Evolutionary conservation across 2,797 vertebrate species (phyloP).

Genomic region (Luscinia megarhynchos): DNA sequence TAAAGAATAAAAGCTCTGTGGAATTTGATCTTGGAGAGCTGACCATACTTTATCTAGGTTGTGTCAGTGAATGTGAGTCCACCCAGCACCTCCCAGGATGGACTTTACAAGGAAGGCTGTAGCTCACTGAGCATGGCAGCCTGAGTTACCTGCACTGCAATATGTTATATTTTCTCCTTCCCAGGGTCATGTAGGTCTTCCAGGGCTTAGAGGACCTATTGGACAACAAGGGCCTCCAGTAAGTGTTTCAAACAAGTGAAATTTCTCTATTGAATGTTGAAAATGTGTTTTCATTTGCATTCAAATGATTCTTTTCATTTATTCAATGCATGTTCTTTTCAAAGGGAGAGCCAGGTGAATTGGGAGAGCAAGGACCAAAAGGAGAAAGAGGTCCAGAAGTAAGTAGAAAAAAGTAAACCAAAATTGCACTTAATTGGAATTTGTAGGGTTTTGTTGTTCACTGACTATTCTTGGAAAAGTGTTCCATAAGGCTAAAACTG

Average conservation of each 20-base stretch:
- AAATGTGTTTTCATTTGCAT: neutral
- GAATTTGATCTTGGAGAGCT: neutral
- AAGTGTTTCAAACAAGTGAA: slow-evolving; percentile 70
- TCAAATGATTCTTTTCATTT: neutral
- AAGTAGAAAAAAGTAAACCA: slow-evolving; percentile 69
- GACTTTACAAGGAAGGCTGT: neutral
- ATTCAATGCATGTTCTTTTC: slow-evolving; percentile 40
- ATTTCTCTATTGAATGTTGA: neutral
- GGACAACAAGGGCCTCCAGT: slow-evolving; percentile 92
- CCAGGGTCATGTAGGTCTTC: slow-evolving; percentile 85
- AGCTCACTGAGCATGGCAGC: neutral
- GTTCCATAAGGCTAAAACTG: neutral
- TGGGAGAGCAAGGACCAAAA: slow-evolving; percentile 83
- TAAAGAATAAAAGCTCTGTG: neutral
- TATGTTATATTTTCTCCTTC: slow-evolving; percentile 45
- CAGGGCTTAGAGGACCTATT: slow-evolving; percentile 85
- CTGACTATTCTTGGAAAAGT: neutral
- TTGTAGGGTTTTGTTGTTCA: neutral
- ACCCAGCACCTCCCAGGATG: neutral
- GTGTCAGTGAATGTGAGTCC: neutral
- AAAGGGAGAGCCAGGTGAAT: slow-evolving; percentile 86
- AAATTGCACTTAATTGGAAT: neutral
- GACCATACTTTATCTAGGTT: neutral
- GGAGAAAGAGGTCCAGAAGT: slow-evolving; percentile 87
- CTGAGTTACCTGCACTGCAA: neutral